Percentiles rank a stretch among this genome's conserved stretches.
These are phyloP conservation scores for Hirtodrosophila cameraria DNA, from an alignment of 2,888 invertebrate genomes.

Conservation along the genomic window DNA sequence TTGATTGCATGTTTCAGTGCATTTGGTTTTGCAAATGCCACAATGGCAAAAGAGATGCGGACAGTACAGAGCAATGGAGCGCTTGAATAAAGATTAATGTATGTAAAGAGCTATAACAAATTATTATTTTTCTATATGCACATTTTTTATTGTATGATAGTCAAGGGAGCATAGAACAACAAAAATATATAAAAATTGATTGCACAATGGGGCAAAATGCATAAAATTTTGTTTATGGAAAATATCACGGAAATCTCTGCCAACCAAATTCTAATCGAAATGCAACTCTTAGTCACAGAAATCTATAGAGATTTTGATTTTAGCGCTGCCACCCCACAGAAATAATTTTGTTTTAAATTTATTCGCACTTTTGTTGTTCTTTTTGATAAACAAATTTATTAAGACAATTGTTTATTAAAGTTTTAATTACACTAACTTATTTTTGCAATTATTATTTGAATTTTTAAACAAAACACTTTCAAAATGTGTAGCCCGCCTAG, in stretches of 20 bases:
- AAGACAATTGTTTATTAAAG: neutral
- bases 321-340: too few species aligned
- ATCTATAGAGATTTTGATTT: too few species aligned
- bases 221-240: neutral
- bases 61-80: neutral
- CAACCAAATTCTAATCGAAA: too few species aligned
- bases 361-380: too few species aligned
- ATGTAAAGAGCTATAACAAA: constrained; percentile 26
- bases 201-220: neutral
- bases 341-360: too few species aligned
- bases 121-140: constrained; percentile 27
- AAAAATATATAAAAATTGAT: neutral
- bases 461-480: too few species aligned
- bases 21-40: constrained; percentile 45
- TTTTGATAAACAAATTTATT: too few species aligned
- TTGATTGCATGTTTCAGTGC: constrained; percentile 53
- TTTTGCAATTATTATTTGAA: too few species aligned
- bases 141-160: neutral
- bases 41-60: constrained; percentile 22
- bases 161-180: neutral
- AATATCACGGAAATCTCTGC: too few species aligned
- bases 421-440: too few species aligned
- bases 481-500: too few species aligned
- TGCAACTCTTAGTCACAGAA: too few species aligned
- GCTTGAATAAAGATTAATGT: constrained; percentile 47